phyloP scores from a whole-genome alignment of 2,888 invertebrate genomes.

The Drosophila flavopinicola region DNA sequence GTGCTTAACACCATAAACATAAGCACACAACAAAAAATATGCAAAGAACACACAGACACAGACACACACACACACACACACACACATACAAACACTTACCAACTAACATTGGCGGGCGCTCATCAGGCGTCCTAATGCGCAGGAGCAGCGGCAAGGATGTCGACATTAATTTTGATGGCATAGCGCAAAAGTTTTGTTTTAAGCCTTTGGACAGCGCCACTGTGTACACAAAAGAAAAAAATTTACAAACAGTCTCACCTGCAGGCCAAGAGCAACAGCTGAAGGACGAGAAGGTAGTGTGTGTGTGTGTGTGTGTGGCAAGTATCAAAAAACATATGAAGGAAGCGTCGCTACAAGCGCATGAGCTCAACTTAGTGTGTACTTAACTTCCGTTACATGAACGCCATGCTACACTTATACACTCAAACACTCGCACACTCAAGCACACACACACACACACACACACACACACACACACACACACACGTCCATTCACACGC shows the following conservation, averaged over 20 bases:
- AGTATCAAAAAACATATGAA: constrained; percentile 78
- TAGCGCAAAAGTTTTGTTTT: constrained; percentile 73
- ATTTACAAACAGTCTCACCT: constrained; percentile 67
- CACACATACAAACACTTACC: not conserved
- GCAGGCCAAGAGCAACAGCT: constrained; percentile 41
- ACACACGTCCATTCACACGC: constrained; percentile 54
- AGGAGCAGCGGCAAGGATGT: constrained; percentile 47
- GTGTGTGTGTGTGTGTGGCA: constrained; percentile 25
- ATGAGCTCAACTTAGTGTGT: constrained; percentile 81
- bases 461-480: constrained; percentile 31
- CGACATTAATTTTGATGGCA: constrained; percentile 75
- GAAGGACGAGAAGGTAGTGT: not conserved
- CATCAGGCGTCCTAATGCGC: constrained; percentile 53
- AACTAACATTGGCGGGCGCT: constrained; percentile 36
- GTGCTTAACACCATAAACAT: constrained; percentile 65
- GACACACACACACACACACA: constrained; percentile 4
- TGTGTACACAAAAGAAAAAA: constrained; percentile 29
- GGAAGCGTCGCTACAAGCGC: constrained; percentile 75
- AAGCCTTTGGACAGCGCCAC: constrained; percentile 74
- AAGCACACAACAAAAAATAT: constrained; percentile 34
- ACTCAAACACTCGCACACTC: constrained; percentile 27
- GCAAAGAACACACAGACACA: constrained; percentile 27
- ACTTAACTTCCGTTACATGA: constrained; percentile 80
- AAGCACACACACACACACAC: constrained; percentile 29
- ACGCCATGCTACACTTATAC: constrained; percentile 30